Percentiles rank a stretch among this genome's conserved stretches.
These are phyloP conservation scores for Trematomus loennbergii DNA, from an alignment of 2,113 vertebrate genomes.

Conservation along the genomic window DNA sequence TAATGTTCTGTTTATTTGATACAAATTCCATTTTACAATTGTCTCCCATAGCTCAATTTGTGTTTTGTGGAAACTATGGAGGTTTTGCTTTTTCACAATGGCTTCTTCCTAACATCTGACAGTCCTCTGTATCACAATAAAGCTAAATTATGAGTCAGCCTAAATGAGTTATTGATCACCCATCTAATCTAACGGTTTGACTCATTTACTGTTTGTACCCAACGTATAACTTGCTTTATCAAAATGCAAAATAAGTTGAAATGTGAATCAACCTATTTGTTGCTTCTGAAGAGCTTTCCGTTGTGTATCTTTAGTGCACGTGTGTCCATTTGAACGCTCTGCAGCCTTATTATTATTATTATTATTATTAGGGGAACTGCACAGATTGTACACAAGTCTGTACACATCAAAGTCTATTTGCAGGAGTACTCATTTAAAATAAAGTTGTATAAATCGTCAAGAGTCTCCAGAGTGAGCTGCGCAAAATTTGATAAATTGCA, in stretches of 20 bases:
- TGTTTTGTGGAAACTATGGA: constrained; percentile 28
- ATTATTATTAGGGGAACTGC: no score
- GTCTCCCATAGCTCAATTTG: constrained; percentile 10
- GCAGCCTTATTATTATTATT: no score
- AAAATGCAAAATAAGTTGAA: neutral
- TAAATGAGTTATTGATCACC: neutral
- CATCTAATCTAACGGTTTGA: neutral
- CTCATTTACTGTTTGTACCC: neutral
- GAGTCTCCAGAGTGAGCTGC: neutral
- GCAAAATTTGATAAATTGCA: neutral
- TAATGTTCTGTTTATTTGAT: constrained; percentile 25
- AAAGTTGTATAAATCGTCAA: no score
- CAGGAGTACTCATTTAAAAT: no score
- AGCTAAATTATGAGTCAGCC: constrained; percentile 23
- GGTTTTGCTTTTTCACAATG: constrained; percentile 6
- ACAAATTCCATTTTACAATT: constrained; percentile 23
- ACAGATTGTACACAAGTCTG: neutral
- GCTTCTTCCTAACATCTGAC: constrained; percentile 11
- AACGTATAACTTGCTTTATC: neutral
- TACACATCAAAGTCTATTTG: neutral
- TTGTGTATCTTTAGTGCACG: neutral
- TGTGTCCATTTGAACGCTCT: no score
- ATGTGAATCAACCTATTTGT: neutral
- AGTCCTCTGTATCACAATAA: constrained; percentile 44
- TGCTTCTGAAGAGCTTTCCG: neutral